Percentiles rank a stretch among this genome's conserved stretches.
Conservation (phyloP, 2,888 invertebrate genomes). For the Drosophila prolongata region DNA sequence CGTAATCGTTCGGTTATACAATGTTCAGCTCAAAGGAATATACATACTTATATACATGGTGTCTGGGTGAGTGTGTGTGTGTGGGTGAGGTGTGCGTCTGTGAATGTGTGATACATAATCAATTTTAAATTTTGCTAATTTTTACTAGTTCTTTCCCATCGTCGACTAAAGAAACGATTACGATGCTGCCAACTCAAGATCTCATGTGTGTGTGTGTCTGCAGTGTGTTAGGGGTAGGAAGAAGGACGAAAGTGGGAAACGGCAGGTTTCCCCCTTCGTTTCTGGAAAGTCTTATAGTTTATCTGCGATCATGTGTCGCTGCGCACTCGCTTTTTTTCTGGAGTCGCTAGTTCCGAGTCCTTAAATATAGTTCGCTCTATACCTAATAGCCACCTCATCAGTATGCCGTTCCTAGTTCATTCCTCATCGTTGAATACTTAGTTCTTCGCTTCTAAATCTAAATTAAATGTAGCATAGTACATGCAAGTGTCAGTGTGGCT, state of each 20-base stretch:
- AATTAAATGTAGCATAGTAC: conserved; percentile 70
- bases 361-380: conserved; percentile 53
- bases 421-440: conserved; percentile 58
- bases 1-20: conserved; percentile 56
- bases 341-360: conserved; percentile 27
- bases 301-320: conserved; percentile 34
- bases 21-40: conserved; percentile 59
- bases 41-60: conserved; percentile 71
- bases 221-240: conserved; percentile 48
- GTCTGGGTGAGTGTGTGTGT: conserved; percentile 23
- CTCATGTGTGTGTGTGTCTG: conserved; percentile 22
- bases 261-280: conserved; percentile 29
- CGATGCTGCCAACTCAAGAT: conserved; percentile 68
- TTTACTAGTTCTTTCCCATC: conserved; percentile 72
- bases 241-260: conserved; percentile 62
- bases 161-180: conserved; percentile 61
- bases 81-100: conserved; percentile 24
- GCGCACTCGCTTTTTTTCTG: conserved; percentile 27
- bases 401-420: conserved; percentile 72
- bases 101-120: conserved; percentile 29
- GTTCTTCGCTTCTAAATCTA: conserved; percentile 72
- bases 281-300: conserved; percentile 73
- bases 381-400: conserved; percentile 72
- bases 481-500: conserved; percentile 40
- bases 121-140: conserved; percentile 83